Percentiles rank a stretch among this genome's conserved stretches.
These are phyloP conservation scores for Spicauda simplicius DNA, from an alignment of 2,888 invertebrate species.

Conservation along the genomic window DNA sequence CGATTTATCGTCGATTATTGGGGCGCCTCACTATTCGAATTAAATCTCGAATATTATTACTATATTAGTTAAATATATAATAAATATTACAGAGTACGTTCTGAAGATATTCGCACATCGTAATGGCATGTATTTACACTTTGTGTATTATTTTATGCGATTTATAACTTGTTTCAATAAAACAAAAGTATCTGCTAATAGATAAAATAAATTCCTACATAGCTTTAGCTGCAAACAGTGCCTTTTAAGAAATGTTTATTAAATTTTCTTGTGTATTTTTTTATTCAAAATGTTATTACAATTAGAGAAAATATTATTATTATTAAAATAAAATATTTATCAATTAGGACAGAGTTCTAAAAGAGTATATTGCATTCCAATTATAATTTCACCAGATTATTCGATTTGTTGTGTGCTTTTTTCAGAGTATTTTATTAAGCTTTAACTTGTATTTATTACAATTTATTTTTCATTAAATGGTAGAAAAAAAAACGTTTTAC, in stretches of 20 bases:
- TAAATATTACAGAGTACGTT: neutral
- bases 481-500: slow-evolving; percentile 9
- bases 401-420: slow-evolving; percentile 1
- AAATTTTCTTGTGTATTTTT: neutral
- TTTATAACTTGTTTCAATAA: too few species aligned
- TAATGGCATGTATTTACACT: neutral
- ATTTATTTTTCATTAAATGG: slow-evolving; percentile 23
- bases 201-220: neutral
- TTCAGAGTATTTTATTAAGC: slow-evolving; percentile 23
- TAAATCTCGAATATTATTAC: slow-evolving; percentile 1
- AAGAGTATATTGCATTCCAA: slow-evolving; percentile 29
- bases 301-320: neutral
- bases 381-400: slow-evolving; percentile 15
- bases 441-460: slow-evolving; percentile 35
- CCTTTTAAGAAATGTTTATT: slow-evolving; percentile 7
- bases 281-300: neutral
- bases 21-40: neutral
- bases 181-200: too few species aligned
- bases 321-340: slow-evolving; percentile 10
- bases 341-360: too few species aligned
- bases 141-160: neutral
- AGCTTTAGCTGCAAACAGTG: slow-evolving; percentile 12
- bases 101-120: neutral
- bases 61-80: too few species aligned
- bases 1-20: too few species aligned